Percentiles rank a stretch among this genome's conserved stretches.
These are phyloP conservation scores for Ferrisia virgata DNA, from an alignment of 2,888 invertebrate genomes.

Conservation along the genomic window DNA sequence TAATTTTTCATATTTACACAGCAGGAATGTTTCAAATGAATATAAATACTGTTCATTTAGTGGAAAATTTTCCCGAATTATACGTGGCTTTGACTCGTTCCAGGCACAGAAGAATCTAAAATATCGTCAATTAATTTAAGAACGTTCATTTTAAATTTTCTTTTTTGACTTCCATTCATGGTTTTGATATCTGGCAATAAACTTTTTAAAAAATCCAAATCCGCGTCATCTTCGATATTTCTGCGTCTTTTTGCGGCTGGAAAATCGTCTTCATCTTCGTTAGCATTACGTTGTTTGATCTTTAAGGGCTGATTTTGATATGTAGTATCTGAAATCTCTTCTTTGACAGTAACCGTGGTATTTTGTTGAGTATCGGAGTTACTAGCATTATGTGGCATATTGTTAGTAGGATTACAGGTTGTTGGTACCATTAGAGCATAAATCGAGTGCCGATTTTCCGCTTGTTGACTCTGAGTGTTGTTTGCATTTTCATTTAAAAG, in stretches of 20 bases:
- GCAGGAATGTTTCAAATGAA: too few relatives aligned
- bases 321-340: neutral
- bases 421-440: too few relatives aligned
- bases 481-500: neutral
- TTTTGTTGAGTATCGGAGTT: neutral
- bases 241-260: neutral
- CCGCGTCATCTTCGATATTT: neutral
- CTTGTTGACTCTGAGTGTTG: neutral
- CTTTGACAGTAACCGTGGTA: neutral
- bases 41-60: too few relatives aligned
- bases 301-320: neutral
- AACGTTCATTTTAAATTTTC: constrained; percentile 22
- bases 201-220: constrained; percentile 26
- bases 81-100: neutral
- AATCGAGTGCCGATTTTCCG: too few relatives aligned
- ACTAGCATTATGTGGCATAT: too few relatives aligned
- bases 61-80: too few relatives aligned
- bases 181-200: constrained; percentile 26
- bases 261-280: neutral
- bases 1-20: too few relatives aligned
- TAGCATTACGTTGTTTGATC: neutral
- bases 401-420: too few relatives aligned
- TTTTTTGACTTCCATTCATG: constrained; percentile 20
- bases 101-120: neutral
- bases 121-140: constrained; percentile 1